A percentile compares a stretch with the other conserved stretches of the same genome.
These are phyloP conservation scores for Cryptotermes secundus DNA, from an alignment of 1,140 invertebrate species.

Conservation along the genomic window DNA sequence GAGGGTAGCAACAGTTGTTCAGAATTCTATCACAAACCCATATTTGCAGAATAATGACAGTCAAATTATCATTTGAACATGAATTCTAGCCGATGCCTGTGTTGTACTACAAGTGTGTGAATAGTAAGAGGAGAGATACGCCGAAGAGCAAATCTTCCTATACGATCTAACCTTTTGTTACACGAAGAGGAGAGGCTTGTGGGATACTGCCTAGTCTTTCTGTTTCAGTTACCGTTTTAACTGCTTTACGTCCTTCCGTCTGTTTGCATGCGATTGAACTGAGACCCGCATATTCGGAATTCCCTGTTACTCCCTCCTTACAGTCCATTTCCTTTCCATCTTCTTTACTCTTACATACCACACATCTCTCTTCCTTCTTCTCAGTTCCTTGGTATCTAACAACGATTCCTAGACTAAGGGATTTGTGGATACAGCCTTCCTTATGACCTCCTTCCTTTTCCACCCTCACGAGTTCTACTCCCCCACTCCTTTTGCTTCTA, in stretches of 20 bases:
- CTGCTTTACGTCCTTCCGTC: neutral
- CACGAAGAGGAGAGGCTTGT: neutral
- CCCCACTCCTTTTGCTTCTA: neutral
- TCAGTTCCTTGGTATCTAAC: conserved; percentile 23
- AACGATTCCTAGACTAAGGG: conserved; percentile 23
- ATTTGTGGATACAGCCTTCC: conserved; percentile 26
- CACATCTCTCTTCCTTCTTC: neutral
- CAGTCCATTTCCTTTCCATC: neutral
- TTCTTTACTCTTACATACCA: neutral
- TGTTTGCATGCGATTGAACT: conserved; percentile 24
- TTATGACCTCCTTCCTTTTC: conserved; percentile 8
- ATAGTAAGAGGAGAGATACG: neutral
- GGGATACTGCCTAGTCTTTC: neutral
- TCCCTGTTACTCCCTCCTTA: neutral
- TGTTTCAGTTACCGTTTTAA: neutral
- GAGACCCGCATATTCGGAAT: conserved; percentile 22
- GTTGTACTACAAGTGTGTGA: neutral
- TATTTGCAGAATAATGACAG: no score
- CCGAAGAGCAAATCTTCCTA: neutral
- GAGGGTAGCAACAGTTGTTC: no score
- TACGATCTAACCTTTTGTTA: conserved; percentile 3
- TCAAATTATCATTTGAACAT: no score
- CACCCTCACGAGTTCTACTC: neutral
- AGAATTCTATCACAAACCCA: no score
- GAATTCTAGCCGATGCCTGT: neutral